Conservation (phyloP, 2,797 vertebrate genomes). For the Synaphobranchus kaupii region DNA sequence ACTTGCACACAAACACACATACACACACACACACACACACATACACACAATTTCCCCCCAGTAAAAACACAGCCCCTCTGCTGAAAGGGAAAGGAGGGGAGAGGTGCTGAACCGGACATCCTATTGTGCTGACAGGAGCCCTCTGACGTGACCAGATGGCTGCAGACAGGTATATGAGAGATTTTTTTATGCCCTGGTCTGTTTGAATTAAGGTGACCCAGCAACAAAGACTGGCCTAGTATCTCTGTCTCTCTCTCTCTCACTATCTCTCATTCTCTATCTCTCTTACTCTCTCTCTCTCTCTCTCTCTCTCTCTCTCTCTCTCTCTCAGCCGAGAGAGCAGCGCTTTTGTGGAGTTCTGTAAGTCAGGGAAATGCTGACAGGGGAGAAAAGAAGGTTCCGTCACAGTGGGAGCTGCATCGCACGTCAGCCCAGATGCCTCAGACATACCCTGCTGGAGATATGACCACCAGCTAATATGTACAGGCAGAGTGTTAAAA, state of each 20-base stretch:
- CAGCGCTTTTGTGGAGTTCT: not conserved
- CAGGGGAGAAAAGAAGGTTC: not conserved
- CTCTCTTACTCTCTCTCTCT: no score
- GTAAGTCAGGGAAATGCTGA: constrained; percentile 13
- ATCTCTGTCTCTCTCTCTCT: not conserved
- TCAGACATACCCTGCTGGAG: constrained; percentile 2
- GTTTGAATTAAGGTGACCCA: constrained; percentile 42
- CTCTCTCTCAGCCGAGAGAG: not conserved
- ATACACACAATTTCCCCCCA: not conserved
- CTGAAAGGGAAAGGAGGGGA: not conserved
- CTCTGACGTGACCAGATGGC: constrained; percentile 45
- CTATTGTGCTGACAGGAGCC: constrained; percentile 38
- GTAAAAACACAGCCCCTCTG: not conserved
- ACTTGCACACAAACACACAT: constrained; percentile 23
- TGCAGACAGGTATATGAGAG: constrained; percentile 29
- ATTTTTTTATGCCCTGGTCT: constrained; percentile 19
- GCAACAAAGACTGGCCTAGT: not conserved
- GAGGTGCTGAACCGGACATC: constrained; percentile 34
- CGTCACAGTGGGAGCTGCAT: not conserved
- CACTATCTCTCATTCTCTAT: not conserved
- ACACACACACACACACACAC: constrained; percentile 6
- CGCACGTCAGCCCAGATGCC: not conserved
- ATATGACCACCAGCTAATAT: not conserved
- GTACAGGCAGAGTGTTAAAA: no score
- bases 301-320: no score